Evolutionary conservation across 53 echinoderm and acorn worm species (phyloP), one percentile per base, ranked within the genome.

Genomic region (Astropecten irregularis): DNA sequence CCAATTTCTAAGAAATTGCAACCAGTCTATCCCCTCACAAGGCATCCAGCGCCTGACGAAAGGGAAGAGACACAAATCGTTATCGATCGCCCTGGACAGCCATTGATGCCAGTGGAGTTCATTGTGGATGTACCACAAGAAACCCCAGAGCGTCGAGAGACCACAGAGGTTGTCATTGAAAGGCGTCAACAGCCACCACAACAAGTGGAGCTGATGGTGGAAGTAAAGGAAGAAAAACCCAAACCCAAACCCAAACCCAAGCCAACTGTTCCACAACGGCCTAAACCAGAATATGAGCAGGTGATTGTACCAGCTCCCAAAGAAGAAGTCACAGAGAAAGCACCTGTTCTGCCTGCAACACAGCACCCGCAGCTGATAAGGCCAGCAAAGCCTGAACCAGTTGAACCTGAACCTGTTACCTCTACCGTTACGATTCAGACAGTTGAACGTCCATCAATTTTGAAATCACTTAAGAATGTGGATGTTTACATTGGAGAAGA

Each of bases 81-180:
- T 16, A 48, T 82, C 54, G 88, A 88, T 28, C 59, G 70, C 48
- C 47, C 56, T 46, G 71, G 58, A 44, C 71, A 88, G 62, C 82
- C 34, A 33, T 31, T 88, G 35, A 56, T 81, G 66, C 69, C 82
- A 42, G 76, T 93, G 10, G 90, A 93, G 52, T 46, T 84, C 20
- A 77, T 64, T 26, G 30, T 87, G 35, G 87, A 93, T 57, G 52
- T 90, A 10, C 73, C 83, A 60, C 51, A 40, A 63, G 40, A 49
- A 37, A 56, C 74, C 11, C 74, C 74, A 29, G 53, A 91, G 52
- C 88, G 53, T 22, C 89, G 74, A 33, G 83, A 90, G 60, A 90
- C 71, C 18, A 74, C 93, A 70, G 93, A 90, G 44, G 90, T 90
- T 48, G 90, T 87, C 63, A 90, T 93, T 70, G 88, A 90, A 53